Evolutionary conservation across 2,113 vertebrate genomes (phyloP).

Genomic region (Melospiza melodia): DNA sequence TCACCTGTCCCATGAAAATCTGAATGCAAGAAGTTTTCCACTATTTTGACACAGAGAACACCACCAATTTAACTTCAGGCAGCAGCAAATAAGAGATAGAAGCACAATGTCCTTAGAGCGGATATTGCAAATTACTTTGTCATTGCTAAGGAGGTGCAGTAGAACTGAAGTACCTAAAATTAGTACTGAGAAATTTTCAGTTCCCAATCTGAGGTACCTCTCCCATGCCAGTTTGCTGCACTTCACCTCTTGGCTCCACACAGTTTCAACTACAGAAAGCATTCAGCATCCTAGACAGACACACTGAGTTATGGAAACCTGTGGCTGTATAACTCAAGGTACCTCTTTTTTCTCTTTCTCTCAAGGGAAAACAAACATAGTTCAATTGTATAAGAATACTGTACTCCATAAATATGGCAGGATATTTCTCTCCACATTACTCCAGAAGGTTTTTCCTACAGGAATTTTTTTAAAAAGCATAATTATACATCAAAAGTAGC

Average conservation of each 20-base stretch:
- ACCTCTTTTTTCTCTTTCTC: not conserved
- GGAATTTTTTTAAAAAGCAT: not conserved
- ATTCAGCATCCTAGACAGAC: not conserved
- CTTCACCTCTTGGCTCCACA: not conserved
- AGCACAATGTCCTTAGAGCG: rapidly evolving
- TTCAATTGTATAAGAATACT: not conserved
- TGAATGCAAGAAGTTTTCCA: not conserved
- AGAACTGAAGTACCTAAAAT: not conserved
- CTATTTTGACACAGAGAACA: not conserved
- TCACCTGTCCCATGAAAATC: not conserved
- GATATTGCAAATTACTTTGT: not conserved
- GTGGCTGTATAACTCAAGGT: not conserved
- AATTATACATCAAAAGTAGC: not conserved
- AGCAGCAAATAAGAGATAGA: not conserved
- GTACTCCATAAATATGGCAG: not conserved
- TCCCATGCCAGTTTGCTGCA: not conserved
- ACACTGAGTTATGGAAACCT: not conserved
- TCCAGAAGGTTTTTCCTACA: not conserved
- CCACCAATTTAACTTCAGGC: not conserved
- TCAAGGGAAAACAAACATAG: not conserved
- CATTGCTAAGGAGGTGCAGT: not conserved
- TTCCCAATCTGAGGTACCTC: not conserved
- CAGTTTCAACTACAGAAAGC: not conserved
- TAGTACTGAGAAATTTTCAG: not conserved
- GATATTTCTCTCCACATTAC: not conserved